These are phyloP conservation scores for Beris morrisii DNA, from an alignment of 2,888 invertebrate species.

Conservation along the genomic window DNA sequence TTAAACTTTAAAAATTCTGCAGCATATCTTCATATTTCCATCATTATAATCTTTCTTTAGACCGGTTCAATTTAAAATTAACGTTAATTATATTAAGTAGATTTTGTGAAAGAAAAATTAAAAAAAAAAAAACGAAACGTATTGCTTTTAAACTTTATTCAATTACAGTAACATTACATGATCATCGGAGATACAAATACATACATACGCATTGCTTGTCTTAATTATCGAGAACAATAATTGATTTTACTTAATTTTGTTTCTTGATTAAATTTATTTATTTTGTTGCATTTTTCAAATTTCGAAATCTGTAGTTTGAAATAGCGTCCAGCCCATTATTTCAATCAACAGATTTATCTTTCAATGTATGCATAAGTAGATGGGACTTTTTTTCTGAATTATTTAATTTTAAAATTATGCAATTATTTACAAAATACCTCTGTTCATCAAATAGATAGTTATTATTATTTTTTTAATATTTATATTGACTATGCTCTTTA, in stretches of 20 bases:
- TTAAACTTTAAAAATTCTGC: too few species aligned
- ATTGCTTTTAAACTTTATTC: conserved; percentile 29
- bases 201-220: background rate
- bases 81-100: background rate
- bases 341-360: conserved; percentile 34
- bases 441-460: background rate
- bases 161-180: conserved; percentile 31
- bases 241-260: conserved; percentile 31
- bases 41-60: too few species aligned
- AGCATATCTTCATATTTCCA: too few species aligned
- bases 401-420: background rate
- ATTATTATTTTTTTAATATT: background rate
- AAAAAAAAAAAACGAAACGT: too few species aligned
- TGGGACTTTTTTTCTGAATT: conserved; percentile 7
- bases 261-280: conserved; percentile 27
- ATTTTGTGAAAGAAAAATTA: background rate
- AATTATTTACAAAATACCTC: conserved; percentile 19
- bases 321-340: conserved; percentile 40
- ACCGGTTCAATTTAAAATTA: too few species aligned
- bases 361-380: conserved; percentile 2
- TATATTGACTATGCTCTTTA: background rate
- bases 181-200: conserved; percentile 27
- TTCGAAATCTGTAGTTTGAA: conserved; percentile 37
- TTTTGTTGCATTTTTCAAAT: conserved; percentile 24
- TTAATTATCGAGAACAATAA: background rate